These are phyloP conservation scores for Agrotis ipsilon DNA, from an alignment of 2,888 invertebrate genomes.

Conservation along the genomic window DNA sequence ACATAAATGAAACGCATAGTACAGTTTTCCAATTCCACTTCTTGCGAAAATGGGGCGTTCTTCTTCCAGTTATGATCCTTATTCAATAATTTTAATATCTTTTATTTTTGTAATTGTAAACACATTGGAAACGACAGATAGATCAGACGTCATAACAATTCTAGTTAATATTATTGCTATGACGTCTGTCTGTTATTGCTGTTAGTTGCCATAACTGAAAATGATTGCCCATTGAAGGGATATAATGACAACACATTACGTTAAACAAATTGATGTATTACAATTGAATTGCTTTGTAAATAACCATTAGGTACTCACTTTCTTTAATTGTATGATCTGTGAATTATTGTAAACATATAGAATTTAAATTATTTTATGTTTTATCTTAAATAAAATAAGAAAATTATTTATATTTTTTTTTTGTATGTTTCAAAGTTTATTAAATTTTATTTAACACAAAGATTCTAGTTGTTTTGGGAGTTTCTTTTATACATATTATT, in stretches of 20 bases:
- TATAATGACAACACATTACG: background rate
- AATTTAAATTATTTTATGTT: slow-evolving; percentile 24
- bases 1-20: background rate
- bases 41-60: no score
- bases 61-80: no score
- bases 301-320: background rate
- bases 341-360: background rate
- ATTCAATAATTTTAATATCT: no score
- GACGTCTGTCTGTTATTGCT: background rate
- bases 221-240: background rate
- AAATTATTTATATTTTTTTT: slow-evolving; percentile 28
- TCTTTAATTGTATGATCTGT: slow-evolving; percentile 12
- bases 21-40: no score
- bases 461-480: background rate
- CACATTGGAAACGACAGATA: no score
- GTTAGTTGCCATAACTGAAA: background rate
- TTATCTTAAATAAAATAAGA: slow-evolving; percentile 12
- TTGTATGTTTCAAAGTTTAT: slow-evolving; percentile 12
- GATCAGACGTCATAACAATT: no score
- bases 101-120: no score
- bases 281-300: background rate
- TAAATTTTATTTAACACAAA: slow-evolving; percentile 25
- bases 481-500: no score
- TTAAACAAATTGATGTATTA: slow-evolving; percentile 22
- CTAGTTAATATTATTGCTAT: background rate